A percentile compares a stretch with the other conserved stretches of the same genome.
Conservation (phyloP, 2,113 vertebrate genomes). For the Microtus oregoni region DNA sequence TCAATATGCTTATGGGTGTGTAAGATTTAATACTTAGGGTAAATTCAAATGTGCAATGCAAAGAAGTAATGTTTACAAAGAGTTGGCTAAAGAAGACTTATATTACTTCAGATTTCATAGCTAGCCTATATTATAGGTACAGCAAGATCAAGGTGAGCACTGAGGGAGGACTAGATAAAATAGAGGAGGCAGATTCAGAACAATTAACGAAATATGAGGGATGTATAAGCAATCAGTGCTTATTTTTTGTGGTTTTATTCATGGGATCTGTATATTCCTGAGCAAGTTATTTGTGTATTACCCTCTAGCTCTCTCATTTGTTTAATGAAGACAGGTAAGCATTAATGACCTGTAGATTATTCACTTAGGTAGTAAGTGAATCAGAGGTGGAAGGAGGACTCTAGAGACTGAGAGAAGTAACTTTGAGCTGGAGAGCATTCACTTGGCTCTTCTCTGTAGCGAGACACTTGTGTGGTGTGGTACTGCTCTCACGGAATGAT, state of each 20-base stretch:
- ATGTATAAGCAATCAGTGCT: neutral
- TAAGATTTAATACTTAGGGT: constrained; percentile 32
- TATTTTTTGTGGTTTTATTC: constrained; percentile 34
- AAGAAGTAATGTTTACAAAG: neutral
- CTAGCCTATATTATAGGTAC: constrained; percentile 4
- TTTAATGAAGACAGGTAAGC: constrained; percentile 32
- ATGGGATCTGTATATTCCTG: neutral
- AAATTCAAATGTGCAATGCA: neutral
- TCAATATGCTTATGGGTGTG: neutral
- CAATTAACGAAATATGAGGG: neutral
- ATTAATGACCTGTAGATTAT: neutral
- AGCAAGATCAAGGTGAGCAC: constrained; percentile 10
- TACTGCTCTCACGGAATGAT: neutral
- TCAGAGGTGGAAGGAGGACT: neutral
- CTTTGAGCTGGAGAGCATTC: constrained; percentile 14
- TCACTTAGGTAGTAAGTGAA: neutral
- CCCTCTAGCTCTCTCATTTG: constrained; percentile 40
- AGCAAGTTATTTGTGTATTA: neutral
- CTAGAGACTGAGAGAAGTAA: neutral
- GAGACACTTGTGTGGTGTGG: neutral
- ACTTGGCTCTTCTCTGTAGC: neutral
- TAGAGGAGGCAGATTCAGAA: neutral
- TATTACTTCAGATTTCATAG: constrained; percentile 15
- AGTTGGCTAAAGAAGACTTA: constrained; percentile 38
- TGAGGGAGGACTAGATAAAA: neutral